Evolutionary conservation across 2,888 invertebrate genomes (phyloP).

Genomic region (Drosophila bunnanda): DNA sequence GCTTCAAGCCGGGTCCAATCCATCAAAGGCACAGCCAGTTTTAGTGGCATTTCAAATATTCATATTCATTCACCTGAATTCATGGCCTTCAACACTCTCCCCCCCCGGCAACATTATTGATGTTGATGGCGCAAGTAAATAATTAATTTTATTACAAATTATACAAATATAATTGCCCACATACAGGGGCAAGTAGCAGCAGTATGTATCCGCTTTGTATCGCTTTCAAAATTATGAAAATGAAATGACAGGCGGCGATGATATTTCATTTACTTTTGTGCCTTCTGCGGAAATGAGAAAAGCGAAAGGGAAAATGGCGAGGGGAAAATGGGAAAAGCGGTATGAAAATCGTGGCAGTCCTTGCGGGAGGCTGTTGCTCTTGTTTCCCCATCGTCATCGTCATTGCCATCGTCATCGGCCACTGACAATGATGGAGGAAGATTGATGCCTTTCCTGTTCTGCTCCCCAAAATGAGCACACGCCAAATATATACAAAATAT

Average conservation of each 20-base stretch:
- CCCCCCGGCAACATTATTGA: slow-evolving; percentile 24
- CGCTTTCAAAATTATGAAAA: slow-evolving; percentile 51
- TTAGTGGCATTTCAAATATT: slow-evolving; percentile 26
- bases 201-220: slow-evolving; percentile 10
- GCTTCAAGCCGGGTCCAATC: slow-evolving; percentile 6
- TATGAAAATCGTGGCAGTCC: slow-evolving; percentile 11
- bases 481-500: slow-evolving; percentile 5
- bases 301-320: slow-evolving; percentile 16
- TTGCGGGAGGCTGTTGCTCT: slow-evolving; percentile 52
- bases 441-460: slow-evolving; percentile 63
- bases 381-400: slow-evolving; percentile 30
- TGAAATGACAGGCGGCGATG: slow-evolving; percentile 68
- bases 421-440: slow-evolving; percentile 78
- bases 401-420: slow-evolving; percentile 62
- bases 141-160: slow-evolving; percentile 45
- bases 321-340: neutral
- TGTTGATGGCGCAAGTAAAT: slow-evolving; percentile 35
- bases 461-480: slow-evolving; percentile 24
- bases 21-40: slow-evolving; percentile 11
- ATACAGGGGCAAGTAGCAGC: neutral
- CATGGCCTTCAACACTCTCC: neutral
- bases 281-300: slow-evolving; percentile 42
- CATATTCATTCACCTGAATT: slow-evolving; percentile 3
- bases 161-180: slow-evolving; percentile 19
- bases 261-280: slow-evolving; percentile 72